Conservation (phyloP, 2,797 vertebrate genomes). For the Ctenopoma multispine region DNA sequence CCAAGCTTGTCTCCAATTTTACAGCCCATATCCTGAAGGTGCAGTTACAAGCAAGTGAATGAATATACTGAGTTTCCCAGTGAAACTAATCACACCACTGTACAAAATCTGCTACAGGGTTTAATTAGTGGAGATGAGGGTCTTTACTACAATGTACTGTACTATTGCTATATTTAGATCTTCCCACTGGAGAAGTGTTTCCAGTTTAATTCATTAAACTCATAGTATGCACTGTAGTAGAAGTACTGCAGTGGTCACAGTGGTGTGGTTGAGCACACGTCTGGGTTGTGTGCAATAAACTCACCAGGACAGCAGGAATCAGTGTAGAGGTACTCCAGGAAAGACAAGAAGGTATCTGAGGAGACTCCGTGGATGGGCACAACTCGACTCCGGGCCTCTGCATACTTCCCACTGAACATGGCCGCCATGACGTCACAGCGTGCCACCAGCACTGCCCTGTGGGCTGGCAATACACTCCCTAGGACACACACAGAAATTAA, state of each 20-base stretch:
- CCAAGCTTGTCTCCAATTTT: slow-evolving; percentile 7
- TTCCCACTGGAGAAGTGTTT: not conserved
- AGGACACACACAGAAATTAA: slow-evolving; percentile 28
- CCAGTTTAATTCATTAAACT: not conserved
- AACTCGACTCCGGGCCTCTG: slow-evolving; percentile 92
- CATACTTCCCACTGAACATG: slow-evolving; percentile 97
- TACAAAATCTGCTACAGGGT: slow-evolving; percentile 12
- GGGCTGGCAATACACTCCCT: slow-evolving; percentile 93
- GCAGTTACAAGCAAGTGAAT: slow-evolving; percentile 5
- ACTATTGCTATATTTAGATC: slow-evolving; percentile 22
- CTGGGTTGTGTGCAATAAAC: slow-evolving; percentile 59
- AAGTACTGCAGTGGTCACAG: not conserved
- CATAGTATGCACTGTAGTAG: not conserved
- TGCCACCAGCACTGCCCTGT: slow-evolving; percentile 93
- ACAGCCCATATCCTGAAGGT: slow-evolving; percentile 7
- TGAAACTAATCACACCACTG: slow-evolving; percentile 20
- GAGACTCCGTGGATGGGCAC: slow-evolving; percentile 95
- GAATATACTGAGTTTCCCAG: slow-evolving; percentile 3
- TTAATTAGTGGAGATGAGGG: slow-evolving; percentile 24
- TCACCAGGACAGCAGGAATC: slow-evolving; percentile 97
- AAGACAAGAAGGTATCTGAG: slow-evolving; percentile 97
- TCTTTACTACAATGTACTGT: not conserved
- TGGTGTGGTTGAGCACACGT: not conserved
- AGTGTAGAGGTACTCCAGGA: slow-evolving; percentile 97
- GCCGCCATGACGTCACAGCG: slow-evolving; percentile 98